These are phyloP conservation scores for Cerastis leucographa DNA, from an alignment of 2,888 invertebrate species.

Conservation along the genomic window DNA sequence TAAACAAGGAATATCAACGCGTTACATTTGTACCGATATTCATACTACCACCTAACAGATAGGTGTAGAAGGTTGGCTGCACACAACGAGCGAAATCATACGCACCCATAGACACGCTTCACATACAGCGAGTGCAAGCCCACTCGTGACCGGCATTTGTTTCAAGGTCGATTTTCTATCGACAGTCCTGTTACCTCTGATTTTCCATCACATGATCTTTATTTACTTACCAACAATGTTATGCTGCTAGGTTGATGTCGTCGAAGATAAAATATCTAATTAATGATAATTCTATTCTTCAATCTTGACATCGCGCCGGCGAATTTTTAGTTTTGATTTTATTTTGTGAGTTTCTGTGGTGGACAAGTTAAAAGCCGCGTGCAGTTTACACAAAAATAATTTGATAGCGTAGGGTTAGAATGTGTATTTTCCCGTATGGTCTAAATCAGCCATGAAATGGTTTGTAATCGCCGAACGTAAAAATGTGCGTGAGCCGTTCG, in stretches of 20 bases:
- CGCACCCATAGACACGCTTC: not conserved
- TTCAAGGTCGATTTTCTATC: not conserved
- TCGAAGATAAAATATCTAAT: not conserved
- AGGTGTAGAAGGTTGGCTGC: not conserved
- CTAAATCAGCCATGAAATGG: not conserved
- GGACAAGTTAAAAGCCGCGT: not conserved
- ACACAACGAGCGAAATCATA: too few relatives aligned
- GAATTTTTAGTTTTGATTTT: not conserved
- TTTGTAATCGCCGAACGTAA: not conserved
- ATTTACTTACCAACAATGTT: not conserved
- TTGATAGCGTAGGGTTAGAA: not conserved
- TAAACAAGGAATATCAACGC: conserved; percentile 26
- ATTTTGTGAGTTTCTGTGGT: not conserved
- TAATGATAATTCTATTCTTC: not conserved
- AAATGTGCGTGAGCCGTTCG: not conserved
- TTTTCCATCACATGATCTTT: not conserved
- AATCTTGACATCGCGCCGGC: not conserved
- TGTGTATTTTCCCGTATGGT: not conserved
- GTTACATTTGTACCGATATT: conserved; percentile 10
- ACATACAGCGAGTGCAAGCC: not conserved
- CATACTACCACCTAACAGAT: not conserved
- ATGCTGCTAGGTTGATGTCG: not conserved
- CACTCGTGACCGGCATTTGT: not conserved
- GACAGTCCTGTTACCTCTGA: not conserved
- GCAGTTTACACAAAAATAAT: not conserved